Base-by-base conservation (phyloP, 2,113 vertebrate genomes). In the Xiphophorus couchianus region DNA sequence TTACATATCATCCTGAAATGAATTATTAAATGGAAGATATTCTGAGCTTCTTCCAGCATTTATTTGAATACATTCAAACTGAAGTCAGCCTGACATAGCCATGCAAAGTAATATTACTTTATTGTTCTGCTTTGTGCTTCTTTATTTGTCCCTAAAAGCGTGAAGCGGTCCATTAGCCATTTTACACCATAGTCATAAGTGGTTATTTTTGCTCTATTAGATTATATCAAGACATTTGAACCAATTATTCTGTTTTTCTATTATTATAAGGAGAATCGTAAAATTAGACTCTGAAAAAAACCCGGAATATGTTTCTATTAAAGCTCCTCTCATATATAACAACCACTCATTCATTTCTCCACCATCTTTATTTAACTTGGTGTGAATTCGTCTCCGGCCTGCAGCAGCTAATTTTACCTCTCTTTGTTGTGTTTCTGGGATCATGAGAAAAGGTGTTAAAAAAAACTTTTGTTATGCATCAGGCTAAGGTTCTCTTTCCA, bases 381-480 rank as follows among this genome's bases (percentile, higher is more conserved):
- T 30, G 44, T 74, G 42, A 58, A 62, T 64, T 71, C 39, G 63
- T 65, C 33, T 68, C 61, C 72, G 37, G 66, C 28, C 1, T 14
- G 3, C 22, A 74, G 58, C 65, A 74, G 37, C 62, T 74, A 3
- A 62, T 69, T 44, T 81, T 51, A 61, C 44, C 61, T 69, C 35
- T 44, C 62, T 28, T 54, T 25, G 42, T 17, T 70, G 33, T 74
- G 33, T 78, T 64, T 60, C 17, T 62, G 39, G 29, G 30, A 60
- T 76, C 31, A 58, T 11, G 7, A 74, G 37, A 75, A 85, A 81
- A 83, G 70, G 2, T 1, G 39, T 74, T 29, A 62, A 62, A 25
- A 28, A 3, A 68, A 66, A 30, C 67, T 86, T 91, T 69, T 83
- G 88, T 84, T 83, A 63, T 27, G 63, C 65, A 86, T 71, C 68